Evolutionary conservation across 1,140 invertebrate genomes (phyloP), one percentile per base, ranked within the genome.

Genomic region (Macrosteles quadrilineatus): DNA sequence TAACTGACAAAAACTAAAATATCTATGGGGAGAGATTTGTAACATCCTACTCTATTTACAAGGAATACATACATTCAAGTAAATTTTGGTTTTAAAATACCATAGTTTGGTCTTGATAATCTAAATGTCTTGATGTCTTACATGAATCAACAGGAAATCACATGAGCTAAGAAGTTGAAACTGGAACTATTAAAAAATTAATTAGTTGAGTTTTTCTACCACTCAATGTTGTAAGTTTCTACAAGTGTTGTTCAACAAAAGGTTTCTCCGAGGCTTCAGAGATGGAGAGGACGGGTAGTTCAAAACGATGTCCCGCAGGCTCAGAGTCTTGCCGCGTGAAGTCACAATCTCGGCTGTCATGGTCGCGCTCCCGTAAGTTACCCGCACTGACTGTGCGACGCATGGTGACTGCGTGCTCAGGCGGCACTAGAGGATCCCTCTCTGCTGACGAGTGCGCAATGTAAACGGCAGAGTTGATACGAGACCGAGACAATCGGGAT

Each of bases 391-490:
- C 67, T 17, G 74, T 69, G 25, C 70, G 68, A 21, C 71, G 63
- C 43, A 71, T 3, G 36, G n/a, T 36, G 50, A 14, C 1, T 36
- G 53, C 65, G 36, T 40, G 29, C 40, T 68, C 71, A 23, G 62
- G 25, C 25, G 63, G 47, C 53, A 68, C 14, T 21, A 57, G 62
- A 25, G 50, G 62, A 57, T 69, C 25, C 27, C 53, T 53, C 50
- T 64, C 57, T 59, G 73, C 25, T 71, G 71, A 47, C 73, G 55
- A 59, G 21, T 59, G 55, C n/a, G 55, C 73, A 59, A 77, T 75
- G 72, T 76, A 77, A 31, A 77, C 73, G 69, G 76, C 76, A n/a
- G 76, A 77, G 68, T 77, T 77, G 57, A 77, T 71, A 14, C 76
- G 69, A 21, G 75, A 72, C 9, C 75, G 71, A 17, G 73, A 69